Conservation (phyloP, 2,888 invertebrate genomes). For the Arge pagana region DNA sequence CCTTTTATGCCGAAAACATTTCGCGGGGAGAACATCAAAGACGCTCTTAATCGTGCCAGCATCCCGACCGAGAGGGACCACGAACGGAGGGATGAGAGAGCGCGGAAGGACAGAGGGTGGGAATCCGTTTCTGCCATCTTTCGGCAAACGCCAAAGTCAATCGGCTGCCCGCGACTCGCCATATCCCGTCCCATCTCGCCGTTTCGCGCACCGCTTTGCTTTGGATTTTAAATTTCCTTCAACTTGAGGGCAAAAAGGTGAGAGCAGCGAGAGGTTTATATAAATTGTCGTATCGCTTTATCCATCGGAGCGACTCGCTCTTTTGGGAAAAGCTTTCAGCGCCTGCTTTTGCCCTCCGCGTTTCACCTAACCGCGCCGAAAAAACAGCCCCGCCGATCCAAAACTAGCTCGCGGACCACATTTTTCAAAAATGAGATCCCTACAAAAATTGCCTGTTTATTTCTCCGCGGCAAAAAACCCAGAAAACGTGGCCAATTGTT, state of each 20-base stretch:
- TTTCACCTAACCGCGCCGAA: neutral
- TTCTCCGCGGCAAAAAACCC: no score
- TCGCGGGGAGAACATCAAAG: slow-evolving; percentile 55
- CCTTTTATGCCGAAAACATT: slow-evolving; percentile 53
- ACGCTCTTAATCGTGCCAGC: slow-evolving; percentile 46
- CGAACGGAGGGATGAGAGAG: no score
- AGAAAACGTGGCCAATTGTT: no score
- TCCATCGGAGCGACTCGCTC: no score
- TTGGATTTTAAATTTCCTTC: neutral
- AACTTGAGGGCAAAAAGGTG: neutral
- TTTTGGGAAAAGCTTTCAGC: neutral
- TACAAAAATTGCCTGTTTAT: no score
- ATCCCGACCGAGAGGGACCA: no score
- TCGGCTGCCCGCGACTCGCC: neutral
- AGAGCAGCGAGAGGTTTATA: slow-evolving; percentile 8
- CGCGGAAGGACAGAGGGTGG: no score
- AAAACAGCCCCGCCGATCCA: no score
- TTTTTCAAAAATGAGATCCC: no score
- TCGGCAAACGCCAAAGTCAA: slow-evolving; percentile 11
- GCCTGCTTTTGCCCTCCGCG: neutral
- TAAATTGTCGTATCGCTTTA: slow-evolving; percentile 1
- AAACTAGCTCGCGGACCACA: no score
- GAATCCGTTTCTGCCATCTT: slow-evolving; percentile 41
- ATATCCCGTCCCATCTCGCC: neutral
- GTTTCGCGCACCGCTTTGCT: slow-evolving; percentile 17